phyloP scores from a whole-genome alignment of 2,888 invertebrate genomes.

The Melanophora roralis region DNA sequence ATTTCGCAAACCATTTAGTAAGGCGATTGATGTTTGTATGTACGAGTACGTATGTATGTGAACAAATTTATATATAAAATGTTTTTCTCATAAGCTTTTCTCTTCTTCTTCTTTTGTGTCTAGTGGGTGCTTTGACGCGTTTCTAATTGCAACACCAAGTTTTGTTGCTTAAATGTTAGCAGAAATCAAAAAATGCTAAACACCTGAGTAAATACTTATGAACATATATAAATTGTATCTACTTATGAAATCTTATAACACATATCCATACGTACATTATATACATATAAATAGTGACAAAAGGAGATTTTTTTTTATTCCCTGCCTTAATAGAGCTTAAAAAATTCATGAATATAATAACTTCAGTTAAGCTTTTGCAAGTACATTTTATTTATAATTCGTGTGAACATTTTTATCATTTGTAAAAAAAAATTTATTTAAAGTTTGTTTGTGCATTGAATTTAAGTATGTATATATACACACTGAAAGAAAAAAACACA shows the following conservation, averaged over 20 bases:
- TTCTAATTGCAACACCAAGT: conserved; percentile 26
- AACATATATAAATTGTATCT: conserved; percentile 35
- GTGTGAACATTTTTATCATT: conserved; percentile 56
- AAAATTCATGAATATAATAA: background rate
- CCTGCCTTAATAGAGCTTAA: conserved; percentile 30
- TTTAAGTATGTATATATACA: no score
- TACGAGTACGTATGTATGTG: no score
- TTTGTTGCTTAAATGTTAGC: conserved; percentile 6
- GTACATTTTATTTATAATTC: conserved; percentile 40
- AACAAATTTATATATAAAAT: no score
- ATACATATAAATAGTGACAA: conserved; percentile 8
- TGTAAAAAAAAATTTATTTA: conserved; percentile 4
- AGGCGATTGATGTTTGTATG: conserved; percentile 15
- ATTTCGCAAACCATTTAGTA: conserved; percentile 32
- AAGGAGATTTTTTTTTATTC: conserved; percentile 49
- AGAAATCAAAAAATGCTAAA: conserved; percentile 30
- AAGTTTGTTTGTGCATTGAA: no score
- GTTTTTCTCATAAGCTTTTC: conserved; percentile 11
- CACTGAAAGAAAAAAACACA: no score
- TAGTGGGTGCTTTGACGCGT: conserved; percentile 54
- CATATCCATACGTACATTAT: background rate
- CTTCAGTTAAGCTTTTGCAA: conserved; percentile 2
- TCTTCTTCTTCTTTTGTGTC: background rate
- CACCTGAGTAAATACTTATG: conserved; percentile 54
- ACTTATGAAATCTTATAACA: background rate